Evolutionary conservation across 2,113 vertebrate species (phyloP).

Genomic region (Ciconia boyciana): DNA sequence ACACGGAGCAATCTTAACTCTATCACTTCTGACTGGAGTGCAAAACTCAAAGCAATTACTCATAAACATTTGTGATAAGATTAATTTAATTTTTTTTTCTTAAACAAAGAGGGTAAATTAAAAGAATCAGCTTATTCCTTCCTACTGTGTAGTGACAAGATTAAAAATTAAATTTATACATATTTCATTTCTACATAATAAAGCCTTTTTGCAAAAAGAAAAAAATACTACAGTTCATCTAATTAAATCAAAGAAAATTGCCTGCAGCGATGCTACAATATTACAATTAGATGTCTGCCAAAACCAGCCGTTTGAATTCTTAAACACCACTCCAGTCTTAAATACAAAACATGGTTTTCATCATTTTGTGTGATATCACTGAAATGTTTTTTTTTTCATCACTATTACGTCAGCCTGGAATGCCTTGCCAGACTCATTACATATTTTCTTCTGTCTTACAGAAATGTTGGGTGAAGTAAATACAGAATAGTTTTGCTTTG

Average conservation of each 20-base stretch:
- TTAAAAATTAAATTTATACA: constrained; percentile 88
- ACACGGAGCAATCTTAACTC: constrained; percentile 34
- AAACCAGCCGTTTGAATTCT: constrained; percentile 71
- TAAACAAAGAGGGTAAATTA: constrained; percentile 81
- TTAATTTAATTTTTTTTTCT: constrained; percentile 77
- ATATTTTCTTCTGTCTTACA: background rate
- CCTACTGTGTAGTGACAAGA: constrained; percentile 81
- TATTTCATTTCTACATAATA: constrained; percentile 86
- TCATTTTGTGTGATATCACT: constrained; percentile 48
- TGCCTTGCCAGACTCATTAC: background rate
- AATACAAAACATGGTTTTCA: constrained; percentile 63
- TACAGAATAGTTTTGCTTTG: background rate
- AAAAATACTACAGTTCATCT: constrained; percentile 83
- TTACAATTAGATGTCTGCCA: constrained; percentile 81
- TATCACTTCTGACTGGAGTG: constrained; percentile 57
- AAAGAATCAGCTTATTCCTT: constrained; percentile 79
- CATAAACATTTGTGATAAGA: constrained; percentile 78
- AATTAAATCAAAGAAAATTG: constrained; percentile 87
- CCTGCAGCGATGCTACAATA: constrained; percentile 76
- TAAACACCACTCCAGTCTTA: constrained; percentile 62
- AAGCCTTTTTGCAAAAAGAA: constrained; percentile 78
- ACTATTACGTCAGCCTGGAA: background rate
- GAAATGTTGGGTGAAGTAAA: background rate
- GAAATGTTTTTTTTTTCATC: background rate
- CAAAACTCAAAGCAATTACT: constrained; percentile 76